Conservation (phyloP, 2,797 vertebrate species). For the Capromys pilorides region DNA sequence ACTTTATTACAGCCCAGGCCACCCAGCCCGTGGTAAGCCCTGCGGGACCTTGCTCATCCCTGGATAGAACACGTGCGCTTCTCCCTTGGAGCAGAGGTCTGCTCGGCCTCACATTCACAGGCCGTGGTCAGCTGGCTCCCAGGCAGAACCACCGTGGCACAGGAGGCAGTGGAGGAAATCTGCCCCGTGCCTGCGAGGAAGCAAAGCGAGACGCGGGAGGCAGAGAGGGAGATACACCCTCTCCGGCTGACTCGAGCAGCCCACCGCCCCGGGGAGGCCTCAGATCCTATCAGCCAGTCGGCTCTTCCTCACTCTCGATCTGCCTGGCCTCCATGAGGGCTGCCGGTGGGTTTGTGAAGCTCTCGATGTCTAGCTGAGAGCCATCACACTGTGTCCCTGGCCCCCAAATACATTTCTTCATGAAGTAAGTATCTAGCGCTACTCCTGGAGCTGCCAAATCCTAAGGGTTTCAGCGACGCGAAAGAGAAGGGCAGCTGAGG, state of each 20-base stretch:
- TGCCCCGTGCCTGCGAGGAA: not conserved
- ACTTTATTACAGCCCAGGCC: not conserved
- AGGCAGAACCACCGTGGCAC: not conserved
- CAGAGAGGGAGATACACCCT: not conserved
- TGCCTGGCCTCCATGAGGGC: not conserved
- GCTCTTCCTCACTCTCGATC: not conserved
- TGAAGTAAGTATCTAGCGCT: not conserved
- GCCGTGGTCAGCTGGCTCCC: not conserved
- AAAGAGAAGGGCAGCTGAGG: not conserved
- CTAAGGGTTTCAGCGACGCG: not conserved
- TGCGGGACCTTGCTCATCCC: not conserved
- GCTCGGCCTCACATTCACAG: not conserved
- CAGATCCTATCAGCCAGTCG: not conserved
- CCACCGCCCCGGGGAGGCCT: not conserved
- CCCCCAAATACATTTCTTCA: not conserved
- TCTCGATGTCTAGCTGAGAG: not conserved
- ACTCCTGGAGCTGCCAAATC: not conserved
- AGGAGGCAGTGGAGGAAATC: not conserved
- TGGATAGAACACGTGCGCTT: not conserved
- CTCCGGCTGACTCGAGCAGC: no score
- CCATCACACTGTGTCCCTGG: not conserved
- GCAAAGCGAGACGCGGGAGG: not conserved
- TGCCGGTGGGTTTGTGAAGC: not conserved
- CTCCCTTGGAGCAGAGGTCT: not conserved
- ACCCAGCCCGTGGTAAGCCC: not conserved